These are phyloP conservation scores for Nomia melanderi DNA, from an alignment of 1,140 invertebrate genomes.

Conservation along the genomic window DNA sequence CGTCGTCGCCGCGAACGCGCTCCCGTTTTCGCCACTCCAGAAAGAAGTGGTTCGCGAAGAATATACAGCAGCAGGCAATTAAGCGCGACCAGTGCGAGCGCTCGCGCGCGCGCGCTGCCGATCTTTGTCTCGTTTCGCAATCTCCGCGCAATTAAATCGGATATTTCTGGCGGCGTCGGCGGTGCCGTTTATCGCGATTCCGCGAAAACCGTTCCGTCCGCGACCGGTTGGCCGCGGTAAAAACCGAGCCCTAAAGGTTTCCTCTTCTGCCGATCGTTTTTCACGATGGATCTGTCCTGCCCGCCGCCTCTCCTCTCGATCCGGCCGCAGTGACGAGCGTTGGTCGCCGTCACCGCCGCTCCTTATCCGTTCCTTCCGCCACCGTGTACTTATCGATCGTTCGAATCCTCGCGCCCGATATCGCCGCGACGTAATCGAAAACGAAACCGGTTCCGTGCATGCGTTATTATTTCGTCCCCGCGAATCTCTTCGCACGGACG, in stretches of 20 bases:
- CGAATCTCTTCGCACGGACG: conserved; percentile 48
- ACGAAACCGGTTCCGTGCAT: conserved; percentile 56
- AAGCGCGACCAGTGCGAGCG: conserved; percentile 40
- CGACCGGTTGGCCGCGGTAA: conserved; percentile 55
- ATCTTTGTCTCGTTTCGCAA: conserved; percentile 75
- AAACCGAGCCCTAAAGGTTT: conserved; percentile 59
- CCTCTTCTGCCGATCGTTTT: conserved; percentile 56
- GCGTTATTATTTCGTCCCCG: conserved; percentile 54
- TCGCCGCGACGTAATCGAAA: conserved; percentile 57
- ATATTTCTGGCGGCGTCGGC: conserved; percentile 74
- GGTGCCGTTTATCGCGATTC: conserved; percentile 73
- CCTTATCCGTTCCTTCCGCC: conserved; percentile 36
- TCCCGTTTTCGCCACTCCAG: conserved; percentile 44
- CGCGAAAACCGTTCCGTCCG: conserved; percentile 53
- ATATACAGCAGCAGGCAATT: conserved; percentile 46
- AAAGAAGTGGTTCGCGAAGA: conserved; percentile 12
- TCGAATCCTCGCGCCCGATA: conserved; percentile 48
- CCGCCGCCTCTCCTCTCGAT: not conserved
- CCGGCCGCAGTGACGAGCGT: too few relatives aligned
- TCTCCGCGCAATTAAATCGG: conserved; percentile 78
- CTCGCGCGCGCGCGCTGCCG: too few relatives aligned
- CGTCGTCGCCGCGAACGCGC: conserved; percentile 14
- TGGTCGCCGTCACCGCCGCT: conserved; percentile 6
- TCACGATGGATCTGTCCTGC: conserved; percentile 37
- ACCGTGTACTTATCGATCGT: conserved; percentile 41